A percentile compares a stretch with the other conserved stretches of the same genome.
Evolutionary conservation across 2,888 invertebrate genomes (phyloP).

Genomic region (Girardia tigrina): DNA sequence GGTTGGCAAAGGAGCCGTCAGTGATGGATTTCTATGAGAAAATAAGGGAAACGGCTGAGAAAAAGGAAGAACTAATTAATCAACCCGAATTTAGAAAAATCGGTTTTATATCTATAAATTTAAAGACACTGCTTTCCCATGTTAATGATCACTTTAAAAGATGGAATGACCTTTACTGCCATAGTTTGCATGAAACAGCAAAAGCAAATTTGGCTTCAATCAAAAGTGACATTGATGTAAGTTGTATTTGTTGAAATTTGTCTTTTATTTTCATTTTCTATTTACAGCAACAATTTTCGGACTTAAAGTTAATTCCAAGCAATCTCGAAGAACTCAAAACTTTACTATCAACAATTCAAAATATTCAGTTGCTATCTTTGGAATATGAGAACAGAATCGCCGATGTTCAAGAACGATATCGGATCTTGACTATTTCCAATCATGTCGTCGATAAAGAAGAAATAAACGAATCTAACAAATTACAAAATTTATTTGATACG

Average conservation of each 20-base stretch:
- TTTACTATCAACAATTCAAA: conserved; percentile 68
- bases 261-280: neutral
- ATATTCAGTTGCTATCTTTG: conserved; percentile 63
- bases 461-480: conserved; percentile 41
- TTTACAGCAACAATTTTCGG: conserved; percentile 46
- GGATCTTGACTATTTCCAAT: conserved; percentile 40
- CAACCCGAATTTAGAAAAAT: conserved; percentile 39
- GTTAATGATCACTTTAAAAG: conserved; percentile 63
- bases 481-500: conserved; percentile 47
- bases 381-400: conserved; percentile 64
- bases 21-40: conserved; percentile 66
- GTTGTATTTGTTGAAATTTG: conserved; percentile 39
- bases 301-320: conserved; percentile 64
- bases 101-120: conserved; percentile 43
- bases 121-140: conserved; percentile 63
- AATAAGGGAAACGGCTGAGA: conserved; percentile 67
- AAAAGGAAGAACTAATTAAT: conserved; percentile 58
- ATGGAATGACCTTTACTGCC: conserved; percentile 66
- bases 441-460: conserved; percentile 42
- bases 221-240: conserved; percentile 60
- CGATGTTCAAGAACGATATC: conserved; percentile 64
- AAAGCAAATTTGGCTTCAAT: conserved; percentile 60
- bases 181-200: conserved; percentile 59
- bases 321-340: conserved; percentile 67
- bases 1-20: conserved; percentile 58